phyloP scores from a whole-genome alignment of 1,140 invertebrate genomes.

The Drosophila prosaltans region DNA sequence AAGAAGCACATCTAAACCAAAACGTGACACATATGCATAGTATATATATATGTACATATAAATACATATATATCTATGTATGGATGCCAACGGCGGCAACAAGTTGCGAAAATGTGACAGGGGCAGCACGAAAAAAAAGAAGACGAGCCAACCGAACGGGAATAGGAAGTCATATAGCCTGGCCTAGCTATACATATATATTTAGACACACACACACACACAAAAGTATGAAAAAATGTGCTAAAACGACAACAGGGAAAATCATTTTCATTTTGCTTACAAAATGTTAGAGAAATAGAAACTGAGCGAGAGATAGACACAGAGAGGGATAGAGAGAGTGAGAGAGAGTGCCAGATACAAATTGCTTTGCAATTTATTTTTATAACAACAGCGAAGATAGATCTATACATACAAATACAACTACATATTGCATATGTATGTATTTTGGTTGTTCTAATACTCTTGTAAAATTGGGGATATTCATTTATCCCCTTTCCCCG shows the following conservation, averaged over 20 bases:
- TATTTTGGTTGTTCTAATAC: conserved; percentile 15
- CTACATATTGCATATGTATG: conserved; percentile 35
- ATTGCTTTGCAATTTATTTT: conserved; percentile 78
- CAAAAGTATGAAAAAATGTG: conserved; percentile 32
- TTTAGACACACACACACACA: conserved; percentile 7
- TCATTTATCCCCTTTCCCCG: not conserved
- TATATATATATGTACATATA: not conserved
- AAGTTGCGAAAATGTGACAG: conserved; percentile 64
- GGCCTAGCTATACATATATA: conserved; percentile 7
- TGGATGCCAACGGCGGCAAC: conserved; percentile 46
- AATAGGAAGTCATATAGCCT: conserved; percentile 51
- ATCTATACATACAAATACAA: conserved; percentile 40
- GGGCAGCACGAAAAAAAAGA: conserved; percentile 4
- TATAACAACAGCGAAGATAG: conserved; percentile 66
- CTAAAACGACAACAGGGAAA: conserved; percentile 55
- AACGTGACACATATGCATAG: conserved; percentile 49
- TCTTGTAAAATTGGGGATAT: not conserved
- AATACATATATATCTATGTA: not conserved
- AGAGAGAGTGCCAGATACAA: conserved; percentile 52
- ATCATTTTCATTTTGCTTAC: conserved; percentile 67
- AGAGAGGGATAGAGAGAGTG: conserved; percentile 26
- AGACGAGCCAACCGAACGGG: conserved; percentile 7
- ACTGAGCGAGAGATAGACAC: conserved; percentile 40
- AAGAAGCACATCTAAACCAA: conserved; percentile 21
- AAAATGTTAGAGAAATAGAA: conserved; percentile 15